phyloP scores from a whole-genome alignment of 2,888 invertebrate genomes.

The Stenoptilia bipunctidactyla region DNA sequence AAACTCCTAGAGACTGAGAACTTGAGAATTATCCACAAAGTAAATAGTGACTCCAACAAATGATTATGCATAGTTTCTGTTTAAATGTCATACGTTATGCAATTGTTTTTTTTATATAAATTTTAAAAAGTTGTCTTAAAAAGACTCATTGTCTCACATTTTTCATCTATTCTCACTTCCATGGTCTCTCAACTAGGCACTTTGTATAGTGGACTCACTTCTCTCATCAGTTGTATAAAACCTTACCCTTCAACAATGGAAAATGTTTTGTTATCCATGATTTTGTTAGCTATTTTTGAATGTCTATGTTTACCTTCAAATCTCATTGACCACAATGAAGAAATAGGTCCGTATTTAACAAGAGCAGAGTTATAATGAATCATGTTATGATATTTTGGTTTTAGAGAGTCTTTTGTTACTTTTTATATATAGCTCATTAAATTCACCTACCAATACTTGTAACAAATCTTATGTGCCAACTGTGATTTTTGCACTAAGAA shows the following conservation, averaged over 20 bases:
- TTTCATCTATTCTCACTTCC: slow-evolving; percentile 6
- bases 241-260: slow-evolving; percentile 13
- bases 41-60: slow-evolving; percentile 1
- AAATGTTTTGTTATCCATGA: slow-evolving; percentile 13
- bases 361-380: too few relatives aligned
- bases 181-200: slow-evolving; percentile 7
- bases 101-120: slow-evolving; percentile 5
- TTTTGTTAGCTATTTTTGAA: too few relatives aligned
- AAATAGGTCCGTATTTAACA: too few relatives aligned
- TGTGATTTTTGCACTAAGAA: too few relatives aligned
- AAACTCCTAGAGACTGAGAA: slow-evolving; percentile 9
- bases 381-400: too few relatives aligned
- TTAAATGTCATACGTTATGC: slow-evolving; percentile 11
- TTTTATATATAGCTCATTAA: too few relatives aligned
- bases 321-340: too few relatives aligned
- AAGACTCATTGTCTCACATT: slow-evolving; percentile 6
- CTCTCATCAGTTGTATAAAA: slow-evolving; percentile 13
- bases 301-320: too few relatives aligned
- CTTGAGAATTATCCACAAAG: neutral
- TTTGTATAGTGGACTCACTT: slow-evolving; percentile 12
- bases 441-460: too few relatives aligned
- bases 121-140: slow-evolving; percentile 1
- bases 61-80: slow-evolving; percentile 12
- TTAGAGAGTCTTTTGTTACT: too few relatives aligned
- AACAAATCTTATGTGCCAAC: too few relatives aligned